Evolutionary conservation across 2,888 invertebrate species (phyloP).

Genomic region (Mesochorus sp.): DNA sequence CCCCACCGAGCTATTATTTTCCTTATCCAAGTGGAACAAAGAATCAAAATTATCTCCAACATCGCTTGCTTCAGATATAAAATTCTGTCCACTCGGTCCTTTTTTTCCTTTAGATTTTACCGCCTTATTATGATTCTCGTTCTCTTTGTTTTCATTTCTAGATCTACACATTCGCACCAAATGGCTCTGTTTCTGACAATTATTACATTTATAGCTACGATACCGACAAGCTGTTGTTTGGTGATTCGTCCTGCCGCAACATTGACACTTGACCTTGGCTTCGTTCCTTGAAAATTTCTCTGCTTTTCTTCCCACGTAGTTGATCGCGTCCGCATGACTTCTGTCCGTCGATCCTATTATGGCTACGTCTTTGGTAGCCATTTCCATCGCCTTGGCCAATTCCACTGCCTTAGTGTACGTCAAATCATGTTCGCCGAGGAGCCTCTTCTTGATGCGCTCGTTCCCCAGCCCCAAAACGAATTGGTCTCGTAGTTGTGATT

Average conservation of each 20-base stretch:
- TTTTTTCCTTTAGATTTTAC: background rate
- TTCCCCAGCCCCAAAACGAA: conserved; percentile 54
- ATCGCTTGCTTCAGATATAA: background rate
- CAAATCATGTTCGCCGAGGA: conserved; percentile 44
- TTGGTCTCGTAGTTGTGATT: conserved; percentile 38
- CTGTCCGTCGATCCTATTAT: conserved; percentile 20
- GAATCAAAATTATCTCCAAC: background rate
- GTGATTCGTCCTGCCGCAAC: conserved; percentile 35
- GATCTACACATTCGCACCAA: conserved; percentile 8
- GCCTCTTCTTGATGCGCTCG: conserved; percentile 38
- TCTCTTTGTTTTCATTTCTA: background rate
- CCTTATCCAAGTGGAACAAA: background rate
- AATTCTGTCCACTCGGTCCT: background rate
- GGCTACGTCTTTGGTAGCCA: conserved; percentile 33
- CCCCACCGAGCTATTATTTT: background rate
- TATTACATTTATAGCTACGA: conserved; percentile 31
- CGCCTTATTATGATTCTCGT: background rate
- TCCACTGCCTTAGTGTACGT: conserved; percentile 37
- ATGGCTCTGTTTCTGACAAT: conserved; percentile 28
- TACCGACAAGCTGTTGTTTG: background rate
- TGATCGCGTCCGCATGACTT: background rate
- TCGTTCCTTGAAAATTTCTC: background rate
- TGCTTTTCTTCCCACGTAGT: background rate
- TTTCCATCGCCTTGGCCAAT: conserved; percentile 47
- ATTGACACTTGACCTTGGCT: background rate